These are phyloP conservation scores for Coturnix japonica DNA, from an alignment of 2,113 vertebrate species.

Conservation along the genomic window DNA sequence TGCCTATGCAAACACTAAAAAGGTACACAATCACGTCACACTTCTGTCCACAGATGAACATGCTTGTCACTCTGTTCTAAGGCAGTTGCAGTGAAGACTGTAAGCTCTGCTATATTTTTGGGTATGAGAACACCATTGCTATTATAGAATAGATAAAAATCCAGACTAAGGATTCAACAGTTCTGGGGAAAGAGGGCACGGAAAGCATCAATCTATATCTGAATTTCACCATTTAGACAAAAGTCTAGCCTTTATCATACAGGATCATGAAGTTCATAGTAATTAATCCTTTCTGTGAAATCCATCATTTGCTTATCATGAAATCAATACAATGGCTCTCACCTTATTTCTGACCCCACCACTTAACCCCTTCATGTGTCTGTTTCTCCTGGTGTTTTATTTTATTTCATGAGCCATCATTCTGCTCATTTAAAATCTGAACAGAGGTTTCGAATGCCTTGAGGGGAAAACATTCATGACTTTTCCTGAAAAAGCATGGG, in stretches of 20 bases:
- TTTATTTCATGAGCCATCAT: neutral
- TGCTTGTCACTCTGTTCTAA: neutral
- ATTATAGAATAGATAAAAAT: no score
- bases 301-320: neutral
- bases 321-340: constrained; percentile 3
- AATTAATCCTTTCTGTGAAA: constrained; percentile 18
- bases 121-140: neutral
- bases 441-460: neutral
- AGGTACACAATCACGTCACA: neutral
- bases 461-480: neutral
- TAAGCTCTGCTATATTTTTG: neutral
- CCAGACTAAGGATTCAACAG: neutral
- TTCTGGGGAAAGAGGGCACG: neutral
- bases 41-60: neutral
- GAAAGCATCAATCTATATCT: neutral
- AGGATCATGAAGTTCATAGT: neutral
- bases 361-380: neutral
- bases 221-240: neutral
- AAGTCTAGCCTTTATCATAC: neutral
- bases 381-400: neutral
- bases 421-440: neutral
- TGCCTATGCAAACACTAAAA: neutral
- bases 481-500: neutral
- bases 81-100: neutral
- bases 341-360: neutral